These are phyloP conservation scores for Pao palembangensis DNA, from an alignment of 2,113 vertebrate species.

Conservation along the genomic window DNA sequence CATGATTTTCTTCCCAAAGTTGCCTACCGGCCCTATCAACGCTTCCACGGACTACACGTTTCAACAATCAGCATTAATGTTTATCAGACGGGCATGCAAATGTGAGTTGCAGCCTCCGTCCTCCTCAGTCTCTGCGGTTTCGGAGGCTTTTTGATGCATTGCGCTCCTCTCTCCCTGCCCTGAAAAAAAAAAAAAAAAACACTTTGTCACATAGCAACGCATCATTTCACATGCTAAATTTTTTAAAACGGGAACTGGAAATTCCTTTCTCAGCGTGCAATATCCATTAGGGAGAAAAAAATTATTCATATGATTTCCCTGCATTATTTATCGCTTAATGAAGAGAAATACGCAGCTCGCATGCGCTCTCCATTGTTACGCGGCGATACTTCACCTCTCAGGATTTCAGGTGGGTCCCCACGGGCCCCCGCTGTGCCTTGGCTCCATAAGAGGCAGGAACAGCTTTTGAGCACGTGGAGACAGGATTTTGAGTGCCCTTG, in stretches of 20 bases:
- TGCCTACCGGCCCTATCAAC: too few species aligned
- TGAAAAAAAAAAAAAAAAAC: slow-evolving; percentile 65
- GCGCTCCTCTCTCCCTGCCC: slow-evolving; percentile 59
- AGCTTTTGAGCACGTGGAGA: slow-evolving; percentile 58
- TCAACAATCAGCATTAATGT: slow-evolving; percentile 9
- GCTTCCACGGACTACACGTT: too few species aligned
- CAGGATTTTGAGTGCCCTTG: slow-evolving; percentile 59
- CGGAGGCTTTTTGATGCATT: slow-evolving; percentile 63
- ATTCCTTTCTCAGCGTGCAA: slow-evolving; percentile 79
- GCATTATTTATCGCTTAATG: slow-evolving; percentile 78
- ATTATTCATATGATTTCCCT: slow-evolving; percentile 77
- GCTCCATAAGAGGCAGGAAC: slow-evolving; percentile 40
- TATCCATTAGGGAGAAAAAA: slow-evolving; percentile 75
- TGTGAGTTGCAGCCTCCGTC: slow-evolving; percentile 11
- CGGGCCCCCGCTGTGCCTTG: slow-evolving; percentile 23
- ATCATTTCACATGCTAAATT: slow-evolving; percentile 79
- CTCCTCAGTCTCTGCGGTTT: slow-evolving; percentile 19
- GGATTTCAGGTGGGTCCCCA: slow-evolving; percentile 29
- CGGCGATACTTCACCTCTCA: slow-evolving; percentile 36
- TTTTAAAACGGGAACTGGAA: slow-evolving; percentile 76
- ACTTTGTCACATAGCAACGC: slow-evolving; percentile 79
- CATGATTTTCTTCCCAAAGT: background rate
- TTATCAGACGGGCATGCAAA: slow-evolving; percentile 23
- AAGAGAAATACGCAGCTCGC: slow-evolving; percentile 65
- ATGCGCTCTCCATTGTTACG: slow-evolving; percentile 59